Base-by-base conservation (phyloP, 1,140 invertebrate species). In the Drosophila lowei region DNA sequence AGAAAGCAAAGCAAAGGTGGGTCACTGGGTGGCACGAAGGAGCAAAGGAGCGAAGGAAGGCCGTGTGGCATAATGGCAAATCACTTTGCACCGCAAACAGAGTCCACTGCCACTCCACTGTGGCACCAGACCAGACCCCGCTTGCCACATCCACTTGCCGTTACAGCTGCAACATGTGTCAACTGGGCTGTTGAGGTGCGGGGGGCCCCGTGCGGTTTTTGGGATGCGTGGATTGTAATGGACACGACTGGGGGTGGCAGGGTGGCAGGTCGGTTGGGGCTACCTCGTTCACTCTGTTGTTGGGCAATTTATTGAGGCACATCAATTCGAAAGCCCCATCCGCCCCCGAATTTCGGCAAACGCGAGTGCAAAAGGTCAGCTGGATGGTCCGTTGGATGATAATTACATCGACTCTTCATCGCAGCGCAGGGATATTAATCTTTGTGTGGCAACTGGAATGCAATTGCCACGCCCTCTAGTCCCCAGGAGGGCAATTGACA, bases 111-210 rank as follows among this genome's bases (percentile, higher is more conserved):
- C 50, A 6, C 15, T 11, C 7, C 43, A 49, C 3, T 5, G 23
- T 49, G 72, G 58, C 52, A 72, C 21, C 60, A 49, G 64, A 46
- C 43, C 2, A 49, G 41, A 30, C 41, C 46, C 48, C 67, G 47
- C 23, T 4, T 25, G 23, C 50, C 65, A 57, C 65, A 68, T 68
- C 50, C 63, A 48, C 65, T 68, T 68, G 34, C 53, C 65, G 57
- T 70, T 64, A 68, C 68, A 70, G 57, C 74, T 72, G 74, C 67
- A 78, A 79, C 75, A 79, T 68, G 68, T 79, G 76, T 78, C 76
- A 79, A 79, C 65, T 78, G 68, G 68, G 62, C 49, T 78, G 78
- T 46, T 8, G 65, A 64, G 18, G 28, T 49, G 64, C 18, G 34
- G 11, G 34, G 28, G 38, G 7, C 7, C 28, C 28, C 28, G 28